Percentiles rank a stretch among this genome's conserved stretches.
Evolutionary conservation across 2,113 vertebrate species (phyloP).

Genomic region (Sprattus sprattus): DNA sequence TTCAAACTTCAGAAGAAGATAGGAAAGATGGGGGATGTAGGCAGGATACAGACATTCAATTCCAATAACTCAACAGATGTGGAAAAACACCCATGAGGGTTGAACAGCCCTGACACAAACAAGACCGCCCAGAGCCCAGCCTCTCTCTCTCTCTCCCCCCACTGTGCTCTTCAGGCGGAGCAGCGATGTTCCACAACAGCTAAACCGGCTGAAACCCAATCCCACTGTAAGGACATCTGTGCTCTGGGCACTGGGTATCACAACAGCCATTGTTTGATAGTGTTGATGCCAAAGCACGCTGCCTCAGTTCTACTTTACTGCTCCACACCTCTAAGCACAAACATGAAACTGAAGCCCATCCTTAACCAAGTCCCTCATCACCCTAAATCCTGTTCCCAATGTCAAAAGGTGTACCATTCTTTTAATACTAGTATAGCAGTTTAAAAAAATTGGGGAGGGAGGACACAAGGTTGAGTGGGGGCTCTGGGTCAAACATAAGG

Average conservation of each 20-base stretch:
- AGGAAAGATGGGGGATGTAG: slow-evolving; percentile 27
- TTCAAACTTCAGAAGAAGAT: background rate
- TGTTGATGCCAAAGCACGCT: background rate
- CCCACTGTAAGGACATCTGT: slow-evolving; percentile 10
- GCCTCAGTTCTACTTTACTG: background rate
- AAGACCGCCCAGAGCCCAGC: background rate
- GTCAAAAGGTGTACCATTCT: background rate
- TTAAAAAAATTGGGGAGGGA: background rate
- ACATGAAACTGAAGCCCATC: background rate
- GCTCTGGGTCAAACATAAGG: background rate
- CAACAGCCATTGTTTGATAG: background rate
- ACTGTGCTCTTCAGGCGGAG: background rate
- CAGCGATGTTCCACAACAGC: background rate
- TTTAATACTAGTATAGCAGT: background rate
- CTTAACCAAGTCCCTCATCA: background rate
- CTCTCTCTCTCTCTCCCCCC: no score
- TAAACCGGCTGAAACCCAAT: background rate
- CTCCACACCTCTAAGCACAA: background rate
- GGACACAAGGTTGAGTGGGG: background rate
- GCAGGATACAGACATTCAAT: slow-evolving; percentile 36
- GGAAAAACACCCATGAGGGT: background rate
- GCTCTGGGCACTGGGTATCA: background rate
- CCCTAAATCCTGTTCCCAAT: background rate
- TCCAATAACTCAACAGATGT: slow-evolving; percentile 30
- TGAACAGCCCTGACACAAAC: background rate